Conservation (phyloP, 23 tunicate genomes). For the Ciona savignyi region DNA sequence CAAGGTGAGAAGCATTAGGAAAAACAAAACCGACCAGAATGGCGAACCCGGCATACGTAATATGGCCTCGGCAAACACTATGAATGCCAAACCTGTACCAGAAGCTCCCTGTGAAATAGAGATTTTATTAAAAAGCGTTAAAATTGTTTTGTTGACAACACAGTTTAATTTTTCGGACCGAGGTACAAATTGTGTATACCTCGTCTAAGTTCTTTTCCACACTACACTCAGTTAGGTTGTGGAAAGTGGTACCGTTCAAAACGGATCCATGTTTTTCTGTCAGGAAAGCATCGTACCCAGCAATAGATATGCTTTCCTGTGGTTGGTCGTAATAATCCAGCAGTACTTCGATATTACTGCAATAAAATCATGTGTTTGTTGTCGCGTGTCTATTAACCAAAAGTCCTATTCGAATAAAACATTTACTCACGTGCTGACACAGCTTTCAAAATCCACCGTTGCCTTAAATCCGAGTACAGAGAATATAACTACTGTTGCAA, state of each 20-base stretch:
- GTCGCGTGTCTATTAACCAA: no score
- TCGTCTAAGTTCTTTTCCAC: conserved; percentile 59
- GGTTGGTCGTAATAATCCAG: conserved; percentile 49
- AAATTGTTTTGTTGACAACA: no score
- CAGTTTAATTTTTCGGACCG: no score
- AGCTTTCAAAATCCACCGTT: conserved; percentile 53
- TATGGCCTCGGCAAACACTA: conserved; percentile 95
- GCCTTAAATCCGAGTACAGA: conserved; percentile 87
- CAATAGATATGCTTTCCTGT: conserved; percentile 38
- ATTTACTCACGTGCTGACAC: conserved; percentile 51
- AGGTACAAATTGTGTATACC: no score
- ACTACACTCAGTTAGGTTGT: conserved; percentile 11
- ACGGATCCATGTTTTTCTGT: neutral
- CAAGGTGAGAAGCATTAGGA: conserved; percentile 71
- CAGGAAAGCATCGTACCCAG: conserved; percentile 26
- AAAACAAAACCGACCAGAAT: conserved; percentile 82
- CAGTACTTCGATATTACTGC: conserved; percentile 58
- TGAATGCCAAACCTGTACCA: conserved; percentile 96
- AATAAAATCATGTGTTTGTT: neutral
- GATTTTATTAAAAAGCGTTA: no score
- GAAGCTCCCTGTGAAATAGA: conserved; percentile 58
- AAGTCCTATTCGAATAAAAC: no score
- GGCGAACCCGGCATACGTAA: conserved; percentile 77
- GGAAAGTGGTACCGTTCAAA: neutral
- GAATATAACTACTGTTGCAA: conserved; percentile 87